Conservation (phyloP, 2,888 invertebrate species). For the Eubasilissa splendida region DNA sequence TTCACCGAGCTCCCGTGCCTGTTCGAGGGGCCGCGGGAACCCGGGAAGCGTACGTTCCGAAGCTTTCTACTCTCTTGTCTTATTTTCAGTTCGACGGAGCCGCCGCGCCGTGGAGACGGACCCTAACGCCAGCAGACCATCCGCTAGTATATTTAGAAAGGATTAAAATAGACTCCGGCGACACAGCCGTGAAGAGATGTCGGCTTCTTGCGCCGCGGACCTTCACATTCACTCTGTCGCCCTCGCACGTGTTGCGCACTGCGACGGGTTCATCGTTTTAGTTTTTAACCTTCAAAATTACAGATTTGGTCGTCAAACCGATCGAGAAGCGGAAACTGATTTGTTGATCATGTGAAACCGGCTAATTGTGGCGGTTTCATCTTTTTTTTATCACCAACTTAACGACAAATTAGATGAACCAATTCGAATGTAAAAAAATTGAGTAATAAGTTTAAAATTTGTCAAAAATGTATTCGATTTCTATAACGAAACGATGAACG, state of each 20-base stretch:
- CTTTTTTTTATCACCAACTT: no score
- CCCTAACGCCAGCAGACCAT: constrained; percentile 26
- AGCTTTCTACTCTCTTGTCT: constrained; percentile 22
- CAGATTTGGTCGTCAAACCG: no score
- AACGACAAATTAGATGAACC: no score
- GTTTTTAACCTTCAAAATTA: no score
- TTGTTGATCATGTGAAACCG: no score
- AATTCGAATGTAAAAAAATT: no score
- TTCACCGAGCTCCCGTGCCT: background rate
- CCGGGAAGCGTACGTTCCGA: background rate
- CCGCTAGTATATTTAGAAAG: constrained; percentile 41
- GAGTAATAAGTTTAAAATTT: no score
- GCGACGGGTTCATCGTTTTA: background rate
- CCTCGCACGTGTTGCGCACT: constrained; percentile 4
- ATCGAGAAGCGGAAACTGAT: no score
- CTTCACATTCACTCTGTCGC: constrained; percentile 9
- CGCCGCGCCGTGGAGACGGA: constrained; percentile 9
- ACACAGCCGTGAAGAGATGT: constrained; percentile 5
- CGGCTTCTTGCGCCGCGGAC: background rate
- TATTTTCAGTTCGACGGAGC: constrained; percentile 7
- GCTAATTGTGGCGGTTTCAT: no score
- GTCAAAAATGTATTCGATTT: no score
- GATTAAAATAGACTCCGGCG: constrained; percentile 40
- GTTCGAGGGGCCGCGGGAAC: background rate
- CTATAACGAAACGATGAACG: no score